Conservation (phyloP, 2,888 invertebrate genomes). For the Asteroscopus sphinx region DNA sequence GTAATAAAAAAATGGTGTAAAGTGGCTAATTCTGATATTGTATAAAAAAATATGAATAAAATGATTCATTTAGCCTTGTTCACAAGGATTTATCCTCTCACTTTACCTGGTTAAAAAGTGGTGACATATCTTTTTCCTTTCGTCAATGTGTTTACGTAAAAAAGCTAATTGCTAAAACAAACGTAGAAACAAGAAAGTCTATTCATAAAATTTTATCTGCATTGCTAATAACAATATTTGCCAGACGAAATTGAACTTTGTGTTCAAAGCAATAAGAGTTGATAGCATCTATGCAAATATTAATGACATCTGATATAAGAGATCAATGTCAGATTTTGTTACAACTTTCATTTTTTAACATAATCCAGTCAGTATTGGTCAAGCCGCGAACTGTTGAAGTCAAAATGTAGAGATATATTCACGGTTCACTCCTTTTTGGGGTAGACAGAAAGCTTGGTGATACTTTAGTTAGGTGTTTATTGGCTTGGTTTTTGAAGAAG, state of each 20-base stretch:
- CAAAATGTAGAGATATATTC: constrained; percentile 31
- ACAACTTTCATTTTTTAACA: constrained; percentile 54
- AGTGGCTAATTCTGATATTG: too few species aligned
- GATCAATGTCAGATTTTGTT: constrained; percentile 48
- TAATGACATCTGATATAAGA: constrained; percentile 44
- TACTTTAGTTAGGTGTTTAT: neutral
- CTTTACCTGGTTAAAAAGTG: too few species aligned
- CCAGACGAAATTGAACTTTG: constrained; percentile 32
- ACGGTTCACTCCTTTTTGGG: constrained; percentile 7
- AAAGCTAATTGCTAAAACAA: constrained; percentile 20
- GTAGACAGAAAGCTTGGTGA: constrained; percentile 10
- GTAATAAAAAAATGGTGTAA: too few species aligned
- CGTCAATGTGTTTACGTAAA: constrained; percentile 10
- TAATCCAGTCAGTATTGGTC: constrained; percentile 29
- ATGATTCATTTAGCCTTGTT: too few species aligned
- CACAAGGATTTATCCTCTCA: too few species aligned
- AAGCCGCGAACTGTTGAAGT: constrained; percentile 25
- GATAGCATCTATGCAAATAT: constrained; percentile 24
- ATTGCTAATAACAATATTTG: constrained; percentile 12
- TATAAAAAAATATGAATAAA: too few species aligned
- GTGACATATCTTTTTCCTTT: constrained; percentile 13
- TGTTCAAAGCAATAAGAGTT: neutral
- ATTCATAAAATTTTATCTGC: constrained; percentile 26
- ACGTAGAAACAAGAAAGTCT: constrained; percentile 43
- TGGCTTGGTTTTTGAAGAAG: neutral